Evolutionary conservation across 2,888 invertebrate species (phyloP).

Genomic region (Clistopyga incitator): DNA sequence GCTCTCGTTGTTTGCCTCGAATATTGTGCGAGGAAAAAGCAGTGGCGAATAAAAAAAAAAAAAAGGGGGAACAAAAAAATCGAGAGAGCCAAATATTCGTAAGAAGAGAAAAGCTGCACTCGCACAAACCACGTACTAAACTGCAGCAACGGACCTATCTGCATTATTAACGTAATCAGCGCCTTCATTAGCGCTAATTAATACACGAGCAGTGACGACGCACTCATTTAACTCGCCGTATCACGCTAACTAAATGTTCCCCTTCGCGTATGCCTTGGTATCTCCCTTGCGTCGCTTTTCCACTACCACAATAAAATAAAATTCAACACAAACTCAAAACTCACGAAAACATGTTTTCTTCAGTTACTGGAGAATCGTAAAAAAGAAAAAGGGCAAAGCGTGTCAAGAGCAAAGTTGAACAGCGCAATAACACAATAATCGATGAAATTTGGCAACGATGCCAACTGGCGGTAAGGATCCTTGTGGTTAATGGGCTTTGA

Average conservation of each 20-base stretch:
- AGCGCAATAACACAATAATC: conserved; percentile 65
- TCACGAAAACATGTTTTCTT: neutral
- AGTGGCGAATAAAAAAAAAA: neutral
- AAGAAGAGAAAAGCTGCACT: neutral
- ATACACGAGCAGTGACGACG: conserved; percentile 49
- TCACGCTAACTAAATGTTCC: conserved; percentile 57
- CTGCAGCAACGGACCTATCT: conserved; percentile 25
- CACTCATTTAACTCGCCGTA: conserved; percentile 49
- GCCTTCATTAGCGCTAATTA: conserved; percentile 65
- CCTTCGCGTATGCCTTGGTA: conserved; percentile 21
- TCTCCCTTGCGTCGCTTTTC: conserved; percentile 29
- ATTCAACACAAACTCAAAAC: neutral
- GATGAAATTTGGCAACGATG: conserved; percentile 63
- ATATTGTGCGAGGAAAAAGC: neutral
- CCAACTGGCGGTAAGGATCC: conserved; percentile 57
- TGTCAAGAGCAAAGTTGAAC: conserved; percentile 35
- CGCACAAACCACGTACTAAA: neutral
- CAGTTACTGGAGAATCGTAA: neutral
- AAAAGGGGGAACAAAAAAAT: too few species aligned
- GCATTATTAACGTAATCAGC: conserved; percentile 60
- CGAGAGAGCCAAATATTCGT: conserved; percentile 4
- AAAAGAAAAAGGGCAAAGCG: conserved; percentile 13
- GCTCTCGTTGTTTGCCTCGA: neutral
- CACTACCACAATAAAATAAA: conserved; percentile 1
- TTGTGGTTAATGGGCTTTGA: conserved; percentile 61